phyloP scores from a whole-genome alignment of 2,797 vertebrate species.

The Cyclopterus lumpus region DNA sequence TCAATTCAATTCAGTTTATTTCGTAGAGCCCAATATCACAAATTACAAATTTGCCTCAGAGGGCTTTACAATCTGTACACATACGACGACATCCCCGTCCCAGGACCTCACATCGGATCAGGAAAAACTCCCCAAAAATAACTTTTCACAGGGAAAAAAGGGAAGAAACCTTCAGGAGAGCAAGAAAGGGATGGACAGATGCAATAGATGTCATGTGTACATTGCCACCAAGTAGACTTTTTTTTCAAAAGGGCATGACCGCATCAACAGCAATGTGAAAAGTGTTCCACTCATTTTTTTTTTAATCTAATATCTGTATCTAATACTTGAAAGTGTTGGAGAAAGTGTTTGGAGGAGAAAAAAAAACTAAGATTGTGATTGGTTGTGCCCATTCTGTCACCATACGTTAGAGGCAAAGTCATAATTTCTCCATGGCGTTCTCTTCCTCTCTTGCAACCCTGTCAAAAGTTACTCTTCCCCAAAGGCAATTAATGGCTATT shows the following conservation, averaged over 20 bases:
- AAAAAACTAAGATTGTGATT: constrained; percentile 54
- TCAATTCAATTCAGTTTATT: too few relatives aligned
- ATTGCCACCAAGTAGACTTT: constrained; percentile 37
- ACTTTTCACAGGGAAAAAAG: too few relatives aligned
- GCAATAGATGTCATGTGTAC: too few relatives aligned
- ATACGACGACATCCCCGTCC: too few relatives aligned
- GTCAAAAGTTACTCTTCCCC: constrained; percentile 57
- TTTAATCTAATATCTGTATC: constrained; percentile 53
- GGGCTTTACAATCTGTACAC: too few relatives aligned
- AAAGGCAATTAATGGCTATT: constrained; percentile 63
- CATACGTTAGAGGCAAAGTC: constrained; percentile 47
- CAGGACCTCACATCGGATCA: too few relatives aligned
- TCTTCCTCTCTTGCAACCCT: constrained; percentile 47
- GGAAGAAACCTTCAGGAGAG: too few relatives aligned
- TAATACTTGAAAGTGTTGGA: constrained; percentile 44
- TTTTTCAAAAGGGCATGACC: constrained; percentile 4
- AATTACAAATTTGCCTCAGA: too few relatives aligned
- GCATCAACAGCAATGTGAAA: constrained; percentile 45
- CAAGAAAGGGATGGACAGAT: too few relatives aligned
- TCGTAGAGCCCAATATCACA: too few relatives aligned
- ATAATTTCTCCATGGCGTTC: constrained; percentile 48
- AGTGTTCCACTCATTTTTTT: constrained; percentile 25
- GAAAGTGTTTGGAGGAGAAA: constrained; percentile 45
- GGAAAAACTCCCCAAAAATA: too few relatives aligned
- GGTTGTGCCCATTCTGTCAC: constrained; percentile 72